Evolutionary conservation across 2,888 invertebrate species (phyloP).

Genomic region (Stenodera caucasica): DNA sequence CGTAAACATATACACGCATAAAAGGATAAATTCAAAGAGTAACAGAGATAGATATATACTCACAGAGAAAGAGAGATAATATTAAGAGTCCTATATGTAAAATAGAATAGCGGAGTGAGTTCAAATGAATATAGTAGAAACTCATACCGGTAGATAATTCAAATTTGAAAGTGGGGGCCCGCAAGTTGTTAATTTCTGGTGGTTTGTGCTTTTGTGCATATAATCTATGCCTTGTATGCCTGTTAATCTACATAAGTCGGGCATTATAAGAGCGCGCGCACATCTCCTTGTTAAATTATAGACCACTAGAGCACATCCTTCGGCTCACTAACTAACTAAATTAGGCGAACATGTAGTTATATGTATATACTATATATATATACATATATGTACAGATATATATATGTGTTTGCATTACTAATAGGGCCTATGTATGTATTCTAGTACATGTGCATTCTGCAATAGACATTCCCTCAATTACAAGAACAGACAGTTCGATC

Average conservation of each 20-base stretch:
- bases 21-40: background rate
- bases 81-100: background rate
- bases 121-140: constrained; percentile 8
- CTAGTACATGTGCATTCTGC: constrained; percentile 33
- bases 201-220: constrained; percentile 19
- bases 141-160: constrained; percentile 20
- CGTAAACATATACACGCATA: background rate
- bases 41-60: background rate
- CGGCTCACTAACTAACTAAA: constrained; percentile 1
- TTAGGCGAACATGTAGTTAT: background rate
- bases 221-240: constrained; percentile 9
- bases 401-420: background rate
- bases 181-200: constrained; percentile 26
- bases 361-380: background rate
- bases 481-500: constrained; percentile 22
- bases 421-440: background rate
- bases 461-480: constrained; percentile 32
- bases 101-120: background rate
- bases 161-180: constrained; percentile 23
- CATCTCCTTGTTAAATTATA: background rate
- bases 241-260: constrained; percentile 24
- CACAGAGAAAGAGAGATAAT: background rate
- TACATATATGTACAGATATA: background rate
- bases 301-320: constrained; percentile 2
- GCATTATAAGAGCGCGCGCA: background rate